Evolutionary conservation across 2,113 vertebrate genomes (phyloP).

Genomic region (Pitta sordida): DNA sequence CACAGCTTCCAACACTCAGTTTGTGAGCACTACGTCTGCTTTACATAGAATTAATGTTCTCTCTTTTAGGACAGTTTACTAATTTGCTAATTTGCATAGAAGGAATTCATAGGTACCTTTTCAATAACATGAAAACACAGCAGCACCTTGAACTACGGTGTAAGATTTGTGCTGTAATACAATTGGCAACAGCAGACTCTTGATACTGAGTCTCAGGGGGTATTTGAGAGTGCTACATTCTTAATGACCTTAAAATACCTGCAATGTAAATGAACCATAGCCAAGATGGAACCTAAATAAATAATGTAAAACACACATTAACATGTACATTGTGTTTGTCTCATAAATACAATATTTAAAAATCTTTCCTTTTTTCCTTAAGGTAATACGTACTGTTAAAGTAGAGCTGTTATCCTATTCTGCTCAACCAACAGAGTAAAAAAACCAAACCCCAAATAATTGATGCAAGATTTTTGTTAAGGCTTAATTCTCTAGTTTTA

Average conservation of each 20-base stretch:
- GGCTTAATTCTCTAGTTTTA: constrained; percentile 16
- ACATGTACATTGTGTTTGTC: not conserved
- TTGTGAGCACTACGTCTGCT: not conserved
- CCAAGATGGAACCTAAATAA: not conserved
- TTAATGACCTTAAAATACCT: not conserved
- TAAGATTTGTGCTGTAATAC: not conserved
- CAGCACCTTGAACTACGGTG: not conserved
- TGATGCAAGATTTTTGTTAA: not conserved
- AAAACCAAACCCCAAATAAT: not conserved
- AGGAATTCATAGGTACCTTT: not conserved
- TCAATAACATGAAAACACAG: not conserved
- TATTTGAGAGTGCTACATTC: not conserved
- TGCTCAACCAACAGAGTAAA: not conserved
- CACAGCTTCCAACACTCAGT: rapidly evolving
- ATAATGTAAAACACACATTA: not conserved
- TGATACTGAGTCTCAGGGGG: not conserved
- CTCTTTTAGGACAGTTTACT: not conserved
- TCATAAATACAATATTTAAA: not conserved
- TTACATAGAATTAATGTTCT: not conserved
- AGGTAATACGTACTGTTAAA: not conserved
- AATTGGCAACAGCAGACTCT: not conserved
- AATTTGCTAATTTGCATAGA: not conserved
- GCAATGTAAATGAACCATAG: not conserved
- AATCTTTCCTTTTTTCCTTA: not conserved
- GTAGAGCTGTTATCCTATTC: not conserved